Evolutionary conservation across 2,888 invertebrate species (phyloP).

Genomic region (Drosophila helvetica): DNA sequence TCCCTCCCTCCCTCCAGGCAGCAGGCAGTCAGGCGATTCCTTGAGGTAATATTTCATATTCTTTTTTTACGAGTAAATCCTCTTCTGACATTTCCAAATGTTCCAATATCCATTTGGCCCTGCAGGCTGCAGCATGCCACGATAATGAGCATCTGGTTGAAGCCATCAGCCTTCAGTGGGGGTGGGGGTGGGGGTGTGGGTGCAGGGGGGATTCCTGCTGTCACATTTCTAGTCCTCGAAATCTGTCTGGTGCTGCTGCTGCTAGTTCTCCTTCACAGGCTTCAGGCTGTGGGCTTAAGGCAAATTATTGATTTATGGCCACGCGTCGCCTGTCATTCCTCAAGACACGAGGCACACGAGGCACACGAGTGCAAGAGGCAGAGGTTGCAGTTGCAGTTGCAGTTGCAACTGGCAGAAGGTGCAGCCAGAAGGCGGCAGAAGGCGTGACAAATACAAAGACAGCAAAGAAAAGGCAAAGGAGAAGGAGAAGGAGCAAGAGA

Average conservation of each 20-base stretch:
- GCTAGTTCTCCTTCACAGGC: constrained; percentile 15
- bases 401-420: constrained; percentile 22
- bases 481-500: background rate
- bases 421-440: constrained; percentile 19
- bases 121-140: constrained; percentile 11
- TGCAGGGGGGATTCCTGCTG: background rate
- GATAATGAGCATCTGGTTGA: constrained; percentile 7
- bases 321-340: constrained; percentile 58
- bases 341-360: constrained; percentile 56
- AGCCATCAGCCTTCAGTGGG: constrained; percentile 5
- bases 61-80: constrained; percentile 1
- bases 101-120: constrained; percentile 27
- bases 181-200: too few relatives aligned
- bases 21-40: background rate
- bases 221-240: background rate
- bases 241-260: constrained; percentile 1
- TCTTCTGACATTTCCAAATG: constrained; percentile 21
- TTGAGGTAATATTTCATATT: constrained; percentile 1
- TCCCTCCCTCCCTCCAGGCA: too few relatives aligned
- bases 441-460: constrained; percentile 60
- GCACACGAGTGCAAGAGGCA: constrained; percentile 16
- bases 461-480: background rate
- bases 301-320: constrained; percentile 64
- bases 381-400: constrained; percentile 15
- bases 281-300: too few relatives aligned